phyloP scores from a whole-genome alignment of 2,113 vertebrate species.

The Tichodroma muraria region DNA sequence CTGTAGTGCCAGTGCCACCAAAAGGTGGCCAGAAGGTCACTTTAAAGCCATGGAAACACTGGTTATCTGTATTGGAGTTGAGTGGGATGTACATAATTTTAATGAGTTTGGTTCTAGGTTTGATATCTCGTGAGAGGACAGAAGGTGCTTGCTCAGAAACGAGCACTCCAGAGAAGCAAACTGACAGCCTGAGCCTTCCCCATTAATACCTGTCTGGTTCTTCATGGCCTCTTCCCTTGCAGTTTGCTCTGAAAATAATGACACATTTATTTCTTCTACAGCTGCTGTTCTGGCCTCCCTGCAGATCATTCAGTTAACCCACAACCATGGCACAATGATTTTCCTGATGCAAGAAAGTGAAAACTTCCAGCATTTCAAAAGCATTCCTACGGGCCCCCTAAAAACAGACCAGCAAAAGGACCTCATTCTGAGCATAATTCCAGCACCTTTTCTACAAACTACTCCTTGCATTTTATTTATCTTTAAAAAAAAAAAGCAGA shows the following conservation, averaged over 20 bases:
- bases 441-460: not conserved
- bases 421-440: not conserved
- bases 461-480: not conserved
- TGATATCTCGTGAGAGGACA: not conserved
- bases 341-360: not conserved
- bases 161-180: not conserved
- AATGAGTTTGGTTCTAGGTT: not conserved
- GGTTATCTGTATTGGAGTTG: rapidly evolving
- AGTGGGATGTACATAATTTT: not conserved
- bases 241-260: not conserved
- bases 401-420: not conserved
- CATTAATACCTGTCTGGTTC: not conserved
- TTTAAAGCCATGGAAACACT: not conserved
- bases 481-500: not conserved
- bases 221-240: not conserved
- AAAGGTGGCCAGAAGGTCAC: not conserved
- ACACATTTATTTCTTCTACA: not conserved
- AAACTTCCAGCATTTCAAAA: not conserved
- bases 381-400: too few relatives aligned
- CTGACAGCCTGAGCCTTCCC: not conserved
- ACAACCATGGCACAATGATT: rapidly evolving
- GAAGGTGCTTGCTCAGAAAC: not conserved
- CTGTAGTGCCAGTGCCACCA: not conserved
- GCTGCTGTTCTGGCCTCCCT: not conserved
- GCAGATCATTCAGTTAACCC: not conserved